Percentiles rank a stretch among this genome's conserved stretches.
Conservation (phyloP, 2,888 invertebrate species). For the Trissoscelio sp. region DNA sequence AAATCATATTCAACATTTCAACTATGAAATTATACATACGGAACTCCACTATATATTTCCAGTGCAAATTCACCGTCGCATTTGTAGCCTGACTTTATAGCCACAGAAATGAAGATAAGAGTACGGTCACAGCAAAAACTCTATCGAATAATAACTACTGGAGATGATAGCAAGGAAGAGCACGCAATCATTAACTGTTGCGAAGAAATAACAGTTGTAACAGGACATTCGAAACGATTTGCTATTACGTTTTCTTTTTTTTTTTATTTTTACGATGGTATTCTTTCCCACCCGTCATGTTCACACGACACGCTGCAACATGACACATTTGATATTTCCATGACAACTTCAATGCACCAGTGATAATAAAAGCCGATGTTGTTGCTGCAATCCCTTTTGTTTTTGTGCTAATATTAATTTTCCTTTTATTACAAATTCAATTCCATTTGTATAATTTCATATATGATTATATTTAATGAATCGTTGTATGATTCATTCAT, state of each 20-base stretch:
- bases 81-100: neutral
- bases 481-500: too few relatives aligned
- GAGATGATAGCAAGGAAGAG: slow-evolving; percentile 19
- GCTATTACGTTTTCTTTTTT: neutral
- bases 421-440: too few relatives aligned
- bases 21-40: neutral
- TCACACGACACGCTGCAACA: neutral
- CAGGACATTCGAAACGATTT: slow-evolving; percentile 30
- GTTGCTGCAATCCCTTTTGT: too few relatives aligned
- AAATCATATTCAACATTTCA: neutral
- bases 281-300: neutral
- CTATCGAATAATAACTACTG: slow-evolving; percentile 13
- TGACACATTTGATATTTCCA: neutral
- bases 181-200: slow-evolving; percentile 22
- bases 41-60: neutral
- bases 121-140: slow-evolving; percentile 1
- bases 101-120: slow-evolving; percentile 17
- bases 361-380: neutral
- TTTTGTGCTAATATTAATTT: neutral
- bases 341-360: neutral
- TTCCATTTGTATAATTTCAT: too few relatives aligned
- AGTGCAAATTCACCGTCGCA: neutral
- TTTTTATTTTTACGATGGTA: slow-evolving; percentile 3
- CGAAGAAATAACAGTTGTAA: slow-evolving; percentile 27
- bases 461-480: too few relatives aligned